Base-by-base conservation (phyloP, 2,888 invertebrate species). In the Trichogramma dendrolimi region DNA sequence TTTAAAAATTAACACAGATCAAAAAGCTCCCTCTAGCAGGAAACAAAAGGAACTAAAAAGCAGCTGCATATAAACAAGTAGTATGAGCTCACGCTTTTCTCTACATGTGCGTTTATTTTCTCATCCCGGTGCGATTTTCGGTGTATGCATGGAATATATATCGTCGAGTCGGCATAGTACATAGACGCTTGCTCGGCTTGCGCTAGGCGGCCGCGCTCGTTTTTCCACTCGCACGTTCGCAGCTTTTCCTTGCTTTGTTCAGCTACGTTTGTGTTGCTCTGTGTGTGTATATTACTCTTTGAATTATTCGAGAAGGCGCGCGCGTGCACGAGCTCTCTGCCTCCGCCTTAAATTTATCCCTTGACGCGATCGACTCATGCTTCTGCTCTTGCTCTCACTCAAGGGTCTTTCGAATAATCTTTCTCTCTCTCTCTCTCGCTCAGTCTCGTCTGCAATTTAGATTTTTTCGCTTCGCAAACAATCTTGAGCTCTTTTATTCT, bases 401-500 rank as follows among this genome's bases (percentile, higher is more conserved):
- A 61, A 61, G 61, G 61, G 56, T 64, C 59, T 27, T 27, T 47
- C 57, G 61, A 64, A 64, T 64, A 64, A 64, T 64, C 61, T 61
- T 50, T 53, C 52, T 55, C 46, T 49, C 11, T 53, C 52, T 55
- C 46, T 49, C 11, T 47, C 2, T 10, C 10, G 52, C 49, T 58
- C 51, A 49, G 59, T 8, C 64, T 64, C 59, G 59, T 61, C 61
- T 64, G 59, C 61, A 64, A 61, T 61, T 61, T 64, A 61, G 56
- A 64, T 64, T 64, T 64, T 64, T 61, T 56, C 27, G 27, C 61
- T 59, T 54, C 57, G 48, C 64, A 64, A 64, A 61, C 59, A 64
- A 64, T 61, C 64, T 64, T 39, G 39, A 49, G 5, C 51, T 14
- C 51, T 44, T 42, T 47, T 11, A 14, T 42, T 42, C 53, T 39